These are phyloP conservation scores for Ploceus nigricollis DNA, from an alignment of 2,113 vertebrate species.

Conservation along the genomic window DNA sequence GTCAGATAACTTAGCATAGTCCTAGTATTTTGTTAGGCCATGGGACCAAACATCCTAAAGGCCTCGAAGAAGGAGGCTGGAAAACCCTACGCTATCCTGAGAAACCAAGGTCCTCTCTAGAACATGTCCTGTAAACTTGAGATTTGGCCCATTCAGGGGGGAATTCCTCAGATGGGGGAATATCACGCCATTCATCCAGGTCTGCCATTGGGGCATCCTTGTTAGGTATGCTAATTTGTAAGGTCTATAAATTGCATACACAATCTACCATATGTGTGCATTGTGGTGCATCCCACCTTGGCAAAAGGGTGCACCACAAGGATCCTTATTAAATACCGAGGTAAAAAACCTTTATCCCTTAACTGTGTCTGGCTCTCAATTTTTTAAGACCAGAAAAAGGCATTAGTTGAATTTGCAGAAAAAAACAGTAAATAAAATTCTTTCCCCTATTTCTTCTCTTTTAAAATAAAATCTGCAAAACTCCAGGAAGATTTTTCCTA, in stretches of 20 bases:
- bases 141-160: not conserved
- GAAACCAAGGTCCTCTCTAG: not conserved
- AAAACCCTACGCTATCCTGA: not conserved
- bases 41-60: not conserved
- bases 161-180: not conserved
- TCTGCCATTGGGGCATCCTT: not conserved
- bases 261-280: rapidly evolving
- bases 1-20: not conserved
- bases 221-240: not conserved
- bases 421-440: not conserved
- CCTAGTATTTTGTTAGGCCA: not conserved
- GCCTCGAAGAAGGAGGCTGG: rapidly evolving
- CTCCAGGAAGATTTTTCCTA: slow-evolving; percentile 37
- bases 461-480: slow-evolving; percentile 37
- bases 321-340: not conserved
- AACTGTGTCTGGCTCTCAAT: not conserved
- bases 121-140: not conserved
- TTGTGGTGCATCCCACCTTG: not conserved
- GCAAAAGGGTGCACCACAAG: not conserved
- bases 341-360: not conserved
- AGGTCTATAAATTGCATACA: not conserved
- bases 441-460: slow-evolving; percentile 15
- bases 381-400: not conserved
- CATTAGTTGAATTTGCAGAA: not conserved
- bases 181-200: not conserved